Evolutionary conservation across 1,140 invertebrate species (phyloP), one percentile per base, ranked within the genome.

Genomic region (Lysiphlebus fabarum): DNA sequence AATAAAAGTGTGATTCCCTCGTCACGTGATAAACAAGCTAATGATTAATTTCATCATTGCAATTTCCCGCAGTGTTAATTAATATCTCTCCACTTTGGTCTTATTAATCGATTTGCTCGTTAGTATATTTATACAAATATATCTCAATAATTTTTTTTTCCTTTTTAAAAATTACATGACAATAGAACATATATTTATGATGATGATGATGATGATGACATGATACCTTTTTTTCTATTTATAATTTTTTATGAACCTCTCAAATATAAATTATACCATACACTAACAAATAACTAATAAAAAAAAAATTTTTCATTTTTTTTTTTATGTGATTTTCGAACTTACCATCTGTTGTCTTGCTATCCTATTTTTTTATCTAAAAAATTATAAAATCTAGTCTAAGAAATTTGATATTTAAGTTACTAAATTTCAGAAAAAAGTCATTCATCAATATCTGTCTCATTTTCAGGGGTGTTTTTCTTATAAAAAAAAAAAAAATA

Each of bases 31-130:
- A 57, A 60, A 45, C 37, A 43, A 63, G 49, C 42, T n/a, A 60
- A 57, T 60, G 58, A 61, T 61, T 59, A 61, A 61, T 61, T 50
- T 48, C 55, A 55, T 38, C 60, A 38, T 51, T 12, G 36, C 37
- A 58, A 64, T 64, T 61, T 61, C 62, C 59, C 53, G 62, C 55
- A 54, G 62, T 45, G 62, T 57, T 51, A 64, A 64, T 64, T 64
- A 64, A 64, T 64, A 55, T 55, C 11, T 43, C 12, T 33, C 10
- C 26, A 10, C 43, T 48, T 56, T 38, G 36, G n/a, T 53, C 36
- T 61, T 64, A 64, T 64, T 64, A 64, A 64, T 64, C 56, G 58
- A 64, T 58, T 61, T 44, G 58, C 62, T 64, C 59, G 62, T 64
- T 64, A 64, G 62, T 51, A n/a, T n/a, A n/a, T n/a, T n/a, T n/a